Conservation (phyloP, 30 jellyfish, hydroid and myxozoan species). For the Aurelia aurita complex sp. Pacific region DNA sequence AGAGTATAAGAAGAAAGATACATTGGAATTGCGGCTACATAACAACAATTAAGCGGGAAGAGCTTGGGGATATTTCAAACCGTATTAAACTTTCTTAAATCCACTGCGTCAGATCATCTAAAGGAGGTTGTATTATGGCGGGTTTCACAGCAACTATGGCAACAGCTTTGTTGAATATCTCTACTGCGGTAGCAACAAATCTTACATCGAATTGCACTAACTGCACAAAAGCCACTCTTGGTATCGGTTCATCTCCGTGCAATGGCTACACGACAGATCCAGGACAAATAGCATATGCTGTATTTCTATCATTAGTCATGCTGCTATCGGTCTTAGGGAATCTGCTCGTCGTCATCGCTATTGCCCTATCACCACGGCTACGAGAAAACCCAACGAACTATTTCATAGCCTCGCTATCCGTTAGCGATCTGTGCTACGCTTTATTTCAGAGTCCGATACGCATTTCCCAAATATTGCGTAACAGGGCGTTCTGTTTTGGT, state of each 20-base stretch:
- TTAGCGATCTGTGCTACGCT: constrained; percentile 77
- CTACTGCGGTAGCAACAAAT: too few species aligned
- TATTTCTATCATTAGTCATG: constrained; percentile 36
- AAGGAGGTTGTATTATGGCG: too few species aligned
- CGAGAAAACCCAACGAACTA: constrained; percentile 75
- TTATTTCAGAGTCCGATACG: constrained; percentile 70
- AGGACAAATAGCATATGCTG: constrained; percentile 43
- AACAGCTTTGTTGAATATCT: too few species aligned
- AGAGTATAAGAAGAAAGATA: too few species aligned
- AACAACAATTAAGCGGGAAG: too few species aligned
- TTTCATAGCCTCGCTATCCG: constrained; percentile 79
- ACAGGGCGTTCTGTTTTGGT: constrained; percentile 57
- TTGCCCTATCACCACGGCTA: constrained; percentile 63
- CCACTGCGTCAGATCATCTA: too few species aligned
- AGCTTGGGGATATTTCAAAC: too few species aligned
- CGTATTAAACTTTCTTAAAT: too few species aligned
- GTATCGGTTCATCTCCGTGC: not conserved
- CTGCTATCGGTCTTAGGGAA: constrained; percentile 62
- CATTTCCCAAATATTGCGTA: constrained; percentile 40
- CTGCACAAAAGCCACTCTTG: too few species aligned
- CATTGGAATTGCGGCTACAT: too few species aligned
- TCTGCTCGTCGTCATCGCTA: constrained; percentile 70
- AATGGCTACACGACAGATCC: constrained; percentile 5
- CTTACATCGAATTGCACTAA: too few species aligned
- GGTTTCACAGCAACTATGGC: too few species aligned